Base-by-base conservation (phyloP, 2,113 vertebrate genomes). In the Opisthocomus hoazin region DNA sequence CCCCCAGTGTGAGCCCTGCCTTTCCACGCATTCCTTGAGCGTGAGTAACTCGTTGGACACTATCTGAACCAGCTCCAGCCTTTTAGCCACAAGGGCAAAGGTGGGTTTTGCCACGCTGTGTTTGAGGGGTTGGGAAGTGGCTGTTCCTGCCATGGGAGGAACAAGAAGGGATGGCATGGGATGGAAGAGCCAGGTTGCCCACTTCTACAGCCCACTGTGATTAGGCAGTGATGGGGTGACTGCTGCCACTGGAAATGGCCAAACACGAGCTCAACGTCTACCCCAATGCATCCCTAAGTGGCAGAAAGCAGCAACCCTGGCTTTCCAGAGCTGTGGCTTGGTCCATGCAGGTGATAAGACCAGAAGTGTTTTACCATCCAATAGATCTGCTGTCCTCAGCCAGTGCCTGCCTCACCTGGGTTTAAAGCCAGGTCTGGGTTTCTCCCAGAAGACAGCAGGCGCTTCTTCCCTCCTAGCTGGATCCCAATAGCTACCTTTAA, bases 21-120 rank as follows among this genome's bases (percentile, higher is more conserved):
- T 78, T 91, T 84, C 30, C 46, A 70, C 19, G 18, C 29, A 17
- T 90, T 80, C 34, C 30, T 81, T 50, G 30, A 41, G 30, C 21
- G 39, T 2, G 17, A 65, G 12, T 30, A 78, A 77, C 3, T 2
- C 0, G 2, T 21, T 12, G 19, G 26, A 27, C 12, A 10, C 2
- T 39, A 37, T 32, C 37, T 51, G 51, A 89, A 74, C 6, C 60
- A 84, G 15, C 34, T 77, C 17, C 39, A 74, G 18, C 11, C 15
- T 74, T 92, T 93, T 32, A 89, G 26, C 7, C 1, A 0, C 21
- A 51, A 26, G 12, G 12, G 6, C 39, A 92, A 79, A 51, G 5
- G 0, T 83, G n/a, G 8, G 6, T 3, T 85, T 79, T 60, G 34
- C 29, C 54, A 43, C 4, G 1, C 11, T 63, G 26, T 34, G 12